Conservation (phyloP, 1,140 invertebrate species). For the Achroia grisella region DNA sequence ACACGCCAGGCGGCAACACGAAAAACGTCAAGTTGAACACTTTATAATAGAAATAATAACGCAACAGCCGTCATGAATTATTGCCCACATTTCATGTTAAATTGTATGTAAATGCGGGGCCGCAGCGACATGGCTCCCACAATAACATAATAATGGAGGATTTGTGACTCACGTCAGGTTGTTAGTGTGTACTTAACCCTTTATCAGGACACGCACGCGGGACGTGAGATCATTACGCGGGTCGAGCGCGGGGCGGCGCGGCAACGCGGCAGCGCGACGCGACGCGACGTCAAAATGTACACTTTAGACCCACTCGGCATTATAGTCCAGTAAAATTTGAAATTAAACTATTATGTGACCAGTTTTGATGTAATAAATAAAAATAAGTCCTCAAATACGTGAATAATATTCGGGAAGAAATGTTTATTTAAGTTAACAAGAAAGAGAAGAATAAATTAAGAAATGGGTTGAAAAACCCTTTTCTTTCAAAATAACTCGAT, state of each 20-base stretch:
- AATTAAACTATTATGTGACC: too few relatives aligned
- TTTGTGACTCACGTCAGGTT: constrained; percentile 70
- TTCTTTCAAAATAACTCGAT: too few relatives aligned
- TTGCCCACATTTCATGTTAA: constrained; percentile 70
- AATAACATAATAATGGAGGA: constrained; percentile 72
- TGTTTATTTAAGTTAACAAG: too few relatives aligned
- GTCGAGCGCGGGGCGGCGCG: constrained; percentile 41
- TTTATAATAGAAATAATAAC: constrained; percentile 69
- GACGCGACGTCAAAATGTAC: constrained; percentile 13
- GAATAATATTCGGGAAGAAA: too few relatives aligned
- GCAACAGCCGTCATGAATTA: constrained; percentile 61
- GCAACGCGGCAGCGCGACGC: too few relatives aligned
- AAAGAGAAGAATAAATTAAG: too few relatives aligned
- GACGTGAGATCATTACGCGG: constrained; percentile 63
- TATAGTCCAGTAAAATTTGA: too few relatives aligned
- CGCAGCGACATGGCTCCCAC: constrained; percentile 61
- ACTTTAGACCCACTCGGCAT: constrained; percentile 29
- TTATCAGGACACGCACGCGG: constrained; percentile 67
- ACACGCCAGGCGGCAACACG: constrained; percentile 45
- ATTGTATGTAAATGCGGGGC: constrained; percentile 67
- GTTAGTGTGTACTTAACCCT: constrained; percentile 71
- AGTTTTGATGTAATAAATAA: too few relatives aligned
- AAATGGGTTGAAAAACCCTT: too few relatives aligned
- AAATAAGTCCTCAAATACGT: too few relatives aligned
- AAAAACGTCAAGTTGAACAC: constrained; percentile 53